phyloP scores from a whole-genome alignment of 2,888 invertebrate species.

The Aradus depressus region DNA sequence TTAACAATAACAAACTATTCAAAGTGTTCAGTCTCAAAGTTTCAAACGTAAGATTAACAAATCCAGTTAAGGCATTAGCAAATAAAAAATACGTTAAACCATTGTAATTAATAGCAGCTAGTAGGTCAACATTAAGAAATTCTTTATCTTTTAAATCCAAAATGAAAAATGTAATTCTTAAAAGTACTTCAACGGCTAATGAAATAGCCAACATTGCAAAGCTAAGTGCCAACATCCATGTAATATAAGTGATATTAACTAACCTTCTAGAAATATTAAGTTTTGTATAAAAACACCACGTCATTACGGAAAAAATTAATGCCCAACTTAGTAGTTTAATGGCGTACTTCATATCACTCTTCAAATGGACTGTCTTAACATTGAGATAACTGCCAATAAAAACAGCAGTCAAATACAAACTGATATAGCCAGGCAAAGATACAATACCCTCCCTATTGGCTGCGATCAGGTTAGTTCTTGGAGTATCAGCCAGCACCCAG shows the following conservation, averaged over 20 bases:
- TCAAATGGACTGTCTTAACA: constrained; percentile 31
- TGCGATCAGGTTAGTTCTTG: constrained; percentile 50
- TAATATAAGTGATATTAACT: constrained; percentile 70
- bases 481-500: constrained; percentile 53
- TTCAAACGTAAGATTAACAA: constrained; percentile 20
- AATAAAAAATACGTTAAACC: constrained; percentile 23
- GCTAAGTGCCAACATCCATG: constrained; percentile 61
- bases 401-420: constrained; percentile 66
- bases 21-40: constrained; percentile 15
- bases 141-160: constrained; percentile 10
- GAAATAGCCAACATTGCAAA: constrained; percentile 44
- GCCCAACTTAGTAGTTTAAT: constrained; percentile 31
- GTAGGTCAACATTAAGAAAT: constrained; percentile 42
- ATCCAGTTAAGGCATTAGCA: constrained; percentile 24
- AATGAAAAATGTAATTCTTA: constrained; percentile 33
- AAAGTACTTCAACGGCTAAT: constrained; percentile 45
- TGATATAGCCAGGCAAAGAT: constrained; percentile 73
- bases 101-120: constrained; percentile 52
- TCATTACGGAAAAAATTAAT: constrained; percentile 39
- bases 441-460: constrained; percentile 89
- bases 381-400: constrained; percentile 46
- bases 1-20: constrained; percentile 37
- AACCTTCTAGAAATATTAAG: constrained; percentile 64
- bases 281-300: constrained; percentile 41
- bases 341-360: constrained; percentile 26